These are phyloP conservation scores for Gasterosteus nipponicus DNA, from an alignment of 2,113 vertebrate species.

Conservation along the genomic window DNA sequence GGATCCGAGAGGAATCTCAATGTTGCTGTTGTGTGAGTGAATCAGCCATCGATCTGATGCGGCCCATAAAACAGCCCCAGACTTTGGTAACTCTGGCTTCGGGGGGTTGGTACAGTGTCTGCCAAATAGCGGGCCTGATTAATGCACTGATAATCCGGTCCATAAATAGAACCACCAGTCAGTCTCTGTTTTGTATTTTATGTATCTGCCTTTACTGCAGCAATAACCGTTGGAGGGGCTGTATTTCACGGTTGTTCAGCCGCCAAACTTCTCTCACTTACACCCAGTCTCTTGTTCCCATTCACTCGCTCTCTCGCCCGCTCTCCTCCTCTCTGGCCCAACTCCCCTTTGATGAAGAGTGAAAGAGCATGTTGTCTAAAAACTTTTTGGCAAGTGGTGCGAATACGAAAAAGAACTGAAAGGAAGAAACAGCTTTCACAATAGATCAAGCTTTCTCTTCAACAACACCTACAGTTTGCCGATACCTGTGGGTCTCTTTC, in stretches of 20 bases:
- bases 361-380: conserved; percentile 64
- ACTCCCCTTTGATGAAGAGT: conserved; percentile 71
- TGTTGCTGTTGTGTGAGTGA: conserved; percentile 50
- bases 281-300: conserved; percentile 46
- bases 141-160: conserved; percentile 81
- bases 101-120: conserved; percentile 50
- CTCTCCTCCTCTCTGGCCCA: conserved; percentile 37
- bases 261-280: conserved; percentile 72
- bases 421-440: conserved; percentile 60
- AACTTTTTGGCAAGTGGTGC: conserved; percentile 66
- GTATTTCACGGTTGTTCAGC: conserved; percentile 76
- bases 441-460: conserved; percentile 54
- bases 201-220: conserved; percentile 81
- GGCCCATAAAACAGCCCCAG: conserved; percentile 70
- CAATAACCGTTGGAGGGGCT: conserved; percentile 76
- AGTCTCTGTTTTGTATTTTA: conserved; percentile 82
- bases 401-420: conserved; percentile 54
- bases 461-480: conserved; percentile 44
- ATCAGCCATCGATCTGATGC: conserved; percentile 58
- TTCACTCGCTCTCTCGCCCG: conserved; percentile 15
- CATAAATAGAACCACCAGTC: conserved; percentile 81
- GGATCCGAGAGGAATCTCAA: conserved; percentile 23
- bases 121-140: conserved; percentile 78
- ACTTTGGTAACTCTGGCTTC: conserved; percentile 51
- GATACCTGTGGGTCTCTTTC: conserved; percentile 54